These are phyloP conservation scores for Ormyrus nitidulus DNA, from an alignment of 2,888 invertebrate genomes.

Conservation along the genomic window DNA sequence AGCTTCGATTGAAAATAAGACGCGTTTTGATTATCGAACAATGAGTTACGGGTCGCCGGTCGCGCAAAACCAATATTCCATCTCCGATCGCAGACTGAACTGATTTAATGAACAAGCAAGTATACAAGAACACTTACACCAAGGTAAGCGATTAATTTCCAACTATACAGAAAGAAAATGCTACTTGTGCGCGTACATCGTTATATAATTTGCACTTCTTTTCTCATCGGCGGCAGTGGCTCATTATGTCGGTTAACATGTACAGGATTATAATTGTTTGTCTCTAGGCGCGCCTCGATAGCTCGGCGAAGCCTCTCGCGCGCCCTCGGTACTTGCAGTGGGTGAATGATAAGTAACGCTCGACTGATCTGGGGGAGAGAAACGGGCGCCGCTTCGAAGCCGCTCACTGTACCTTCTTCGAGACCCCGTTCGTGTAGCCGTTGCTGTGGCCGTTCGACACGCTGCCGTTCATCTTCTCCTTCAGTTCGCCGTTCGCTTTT, in stretches of 20 bases:
- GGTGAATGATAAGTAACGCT: no score
- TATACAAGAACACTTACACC: no score
- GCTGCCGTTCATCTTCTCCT: conserved; percentile 66
- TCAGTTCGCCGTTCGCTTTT: conserved; percentile 6
- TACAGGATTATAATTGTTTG: background rate
- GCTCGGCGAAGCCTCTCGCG: background rate
- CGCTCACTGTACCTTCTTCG: conserved; percentile 68
- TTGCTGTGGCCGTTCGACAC: conserved; percentile 66
- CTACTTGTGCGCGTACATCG: background rate
- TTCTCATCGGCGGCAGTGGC: conserved; percentile 37
- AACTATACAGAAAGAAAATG: no score
- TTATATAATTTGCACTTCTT: conserved; percentile 36
- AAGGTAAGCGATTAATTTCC: no score
- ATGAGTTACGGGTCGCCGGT: conserved; percentile 26
- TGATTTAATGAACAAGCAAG: no score
- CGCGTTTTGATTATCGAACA: conserved; percentile 46
- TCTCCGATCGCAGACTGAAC: no score
- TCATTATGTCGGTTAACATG: conserved; percentile 33
- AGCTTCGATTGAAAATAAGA: conserved; percentile 21
- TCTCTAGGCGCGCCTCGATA: background rate
- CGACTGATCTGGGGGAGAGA: background rate
- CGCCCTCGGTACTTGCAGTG: background rate
- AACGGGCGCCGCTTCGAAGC: background rate
- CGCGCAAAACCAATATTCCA: no score
- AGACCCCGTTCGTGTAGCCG: conserved; percentile 67